Conservation (phyloP, 2,888 invertebrate species). For the Pherbina coryleti region DNA sequence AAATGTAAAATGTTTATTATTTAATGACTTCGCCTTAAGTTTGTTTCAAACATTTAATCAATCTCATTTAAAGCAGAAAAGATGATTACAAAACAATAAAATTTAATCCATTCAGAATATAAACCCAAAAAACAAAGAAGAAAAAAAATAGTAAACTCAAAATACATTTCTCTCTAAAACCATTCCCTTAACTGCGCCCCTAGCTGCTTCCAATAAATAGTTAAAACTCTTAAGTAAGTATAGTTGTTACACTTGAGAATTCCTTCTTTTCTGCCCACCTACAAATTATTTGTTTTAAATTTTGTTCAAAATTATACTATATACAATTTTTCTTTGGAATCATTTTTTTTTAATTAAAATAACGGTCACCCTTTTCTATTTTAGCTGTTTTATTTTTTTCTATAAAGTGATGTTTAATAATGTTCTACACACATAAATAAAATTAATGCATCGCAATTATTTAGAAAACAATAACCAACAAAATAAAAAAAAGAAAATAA, state of each 20-base stretch:
- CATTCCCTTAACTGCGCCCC: too few species aligned
- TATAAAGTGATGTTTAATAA: neutral
- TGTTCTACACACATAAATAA: neutral
- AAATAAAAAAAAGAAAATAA: neutral
- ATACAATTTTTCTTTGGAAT: too few species aligned
- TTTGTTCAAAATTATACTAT: too few species aligned
- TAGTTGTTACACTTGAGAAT: too few species aligned
- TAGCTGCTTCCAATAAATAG: too few species aligned
- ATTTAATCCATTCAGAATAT: neutral
- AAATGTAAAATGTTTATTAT: neutral
- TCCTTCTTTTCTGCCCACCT: too few species aligned
- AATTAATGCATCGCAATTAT: neutral
- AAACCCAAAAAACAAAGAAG: neutral
- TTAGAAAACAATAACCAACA: too few species aligned
- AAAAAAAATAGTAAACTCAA: neutral
- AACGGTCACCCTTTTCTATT: neutral
- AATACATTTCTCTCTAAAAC: too few species aligned
- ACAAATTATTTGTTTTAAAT: too few species aligned
- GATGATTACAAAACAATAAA: neutral
- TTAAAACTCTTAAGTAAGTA: too few species aligned
- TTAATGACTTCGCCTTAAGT: neutral
- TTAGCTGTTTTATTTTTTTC: neutral
- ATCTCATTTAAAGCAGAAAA: neutral
- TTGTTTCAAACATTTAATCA: neutral
- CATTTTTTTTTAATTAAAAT: neutral